These are phyloP conservation scores for Priocnemis perturbator DNA, from an alignment of 2,888 invertebrate genomes.

Conservation along the genomic window DNA sequence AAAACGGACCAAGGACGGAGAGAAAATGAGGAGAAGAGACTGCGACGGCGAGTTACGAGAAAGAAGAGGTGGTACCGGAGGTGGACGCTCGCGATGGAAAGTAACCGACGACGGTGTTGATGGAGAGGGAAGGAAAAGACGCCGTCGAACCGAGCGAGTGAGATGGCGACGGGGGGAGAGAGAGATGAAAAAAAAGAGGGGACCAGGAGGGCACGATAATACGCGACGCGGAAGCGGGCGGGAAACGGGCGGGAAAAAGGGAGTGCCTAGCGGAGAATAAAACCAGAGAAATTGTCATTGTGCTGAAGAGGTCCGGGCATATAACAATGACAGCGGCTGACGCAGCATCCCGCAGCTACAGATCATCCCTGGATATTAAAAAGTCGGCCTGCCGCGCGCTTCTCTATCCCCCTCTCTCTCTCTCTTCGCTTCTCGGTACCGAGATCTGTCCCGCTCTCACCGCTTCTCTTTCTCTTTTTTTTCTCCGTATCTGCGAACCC, in stretches of 20 bases:
- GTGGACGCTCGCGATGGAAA: conserved; percentile 1
- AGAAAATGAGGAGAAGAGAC: not conserved
- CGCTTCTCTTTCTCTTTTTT: conserved; percentile 22
- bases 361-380: conserved; percentile 76
- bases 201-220: conserved; percentile 50
- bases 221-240: conserved; percentile 58
- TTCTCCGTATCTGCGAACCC: conserved; percentile 10
- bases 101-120: conserved; percentile 5
- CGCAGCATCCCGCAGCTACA: conserved; percentile 72
- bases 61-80: conserved; percentile 3
- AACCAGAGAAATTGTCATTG: conserved; percentile 75
- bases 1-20: conserved; percentile 3
- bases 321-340: conserved; percentile 75
- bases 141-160: not conserved
- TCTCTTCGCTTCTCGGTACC: conserved; percentile 27
- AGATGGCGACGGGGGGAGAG: conserved; percentile 21
- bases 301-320: conserved; percentile 72
- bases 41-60: conserved; percentile 21
- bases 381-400: conserved; percentile 68
- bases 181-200: conserved; percentile 20
- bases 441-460: conserved; percentile 12
- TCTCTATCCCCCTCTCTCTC: conserved; percentile 33
- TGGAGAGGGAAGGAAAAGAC: conserved; percentile 1
- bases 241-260: conserved; percentile 64
- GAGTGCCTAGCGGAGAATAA: conserved; percentile 71